Conservation (phyloP, 2,888 invertebrate species). For the Drosophila melanosoma region DNA sequence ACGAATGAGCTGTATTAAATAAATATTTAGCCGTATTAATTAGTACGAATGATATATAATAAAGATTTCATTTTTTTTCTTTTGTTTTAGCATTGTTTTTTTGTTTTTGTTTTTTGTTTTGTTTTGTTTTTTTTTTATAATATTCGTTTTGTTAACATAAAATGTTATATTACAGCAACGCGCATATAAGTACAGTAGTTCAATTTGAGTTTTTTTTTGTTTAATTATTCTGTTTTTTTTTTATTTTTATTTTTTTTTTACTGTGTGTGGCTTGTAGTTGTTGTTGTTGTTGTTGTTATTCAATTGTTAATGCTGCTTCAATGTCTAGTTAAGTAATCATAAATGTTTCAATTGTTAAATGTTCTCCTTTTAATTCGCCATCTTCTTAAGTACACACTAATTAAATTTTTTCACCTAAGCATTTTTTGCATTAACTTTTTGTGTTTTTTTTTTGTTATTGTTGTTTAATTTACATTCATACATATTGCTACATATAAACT, state of each 20-base stretch:
- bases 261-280: constrained; percentile 41
- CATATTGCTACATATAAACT: constrained; percentile 72
- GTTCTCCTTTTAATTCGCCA: constrained; percentile 24
- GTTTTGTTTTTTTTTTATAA: constrained; percentile 17
- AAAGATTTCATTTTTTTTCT: constrained; percentile 13
- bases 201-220: constrained; percentile 47
- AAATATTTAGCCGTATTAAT: constrained; percentile 40
- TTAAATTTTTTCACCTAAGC: constrained; percentile 81
- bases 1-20: constrained; percentile 63
- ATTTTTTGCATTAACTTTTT: constrained; percentile 74
- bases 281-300: constrained; percentile 35
- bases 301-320: constrained; percentile 55
- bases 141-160: constrained; percentile 63
- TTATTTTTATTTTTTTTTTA: constrained; percentile 24
- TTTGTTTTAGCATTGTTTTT: constrained; percentile 13
- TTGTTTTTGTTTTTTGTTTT: constrained; percentile 12
- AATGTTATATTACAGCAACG: constrained; percentile 75
- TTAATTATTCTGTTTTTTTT: constrained; percentile 23
- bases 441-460: constrained; percentile 32
- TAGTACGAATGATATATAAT: constrained; percentile 42
- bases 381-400: constrained; percentile 75
- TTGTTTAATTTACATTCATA: constrained; percentile 72
- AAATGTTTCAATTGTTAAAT: constrained; percentile 68
- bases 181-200: constrained; percentile 76
- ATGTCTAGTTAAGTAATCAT: constrained; percentile 70